A percentile compares a stretch with the other conserved stretches of the same genome.
Conservation (phyloP, 2,797 vertebrate species). For the Micropoecilia bifurca region DNA sequence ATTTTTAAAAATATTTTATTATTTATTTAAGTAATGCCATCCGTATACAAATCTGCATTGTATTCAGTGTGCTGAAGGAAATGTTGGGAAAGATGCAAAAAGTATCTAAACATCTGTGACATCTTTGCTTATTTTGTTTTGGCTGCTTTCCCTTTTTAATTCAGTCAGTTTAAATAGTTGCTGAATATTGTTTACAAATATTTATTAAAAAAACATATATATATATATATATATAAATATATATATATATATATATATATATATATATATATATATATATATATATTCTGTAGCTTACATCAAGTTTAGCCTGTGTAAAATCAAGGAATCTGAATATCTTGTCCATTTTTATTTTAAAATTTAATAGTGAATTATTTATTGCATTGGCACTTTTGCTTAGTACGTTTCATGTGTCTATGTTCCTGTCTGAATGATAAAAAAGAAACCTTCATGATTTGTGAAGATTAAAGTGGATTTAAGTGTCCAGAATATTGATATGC, state of each 20-base stretch:
- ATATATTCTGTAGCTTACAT: not conserved
- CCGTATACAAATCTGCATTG: not conserved
- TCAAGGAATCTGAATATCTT: not conserved
- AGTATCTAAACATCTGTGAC: not conserved
- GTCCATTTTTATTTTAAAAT: not conserved
- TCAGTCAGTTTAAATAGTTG: not conserved
- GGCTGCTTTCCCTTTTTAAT: not conserved
- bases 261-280: too few relatives aligned
- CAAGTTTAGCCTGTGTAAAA: not conserved
- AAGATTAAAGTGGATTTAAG: not conserved
- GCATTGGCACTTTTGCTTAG: too few relatives aligned
- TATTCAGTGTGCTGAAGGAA: not conserved
- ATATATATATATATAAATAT: too few relatives aligned
- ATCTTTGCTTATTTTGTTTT: not conserved
- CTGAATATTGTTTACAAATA: not conserved
- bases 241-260: too few relatives aligned
- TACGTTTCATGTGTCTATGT: not conserved
- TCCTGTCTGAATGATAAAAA: not conserved
- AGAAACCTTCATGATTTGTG: not conserved
- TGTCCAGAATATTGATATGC: not conserved
- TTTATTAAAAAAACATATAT: too few relatives aligned
- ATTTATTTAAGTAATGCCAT: not conserved
- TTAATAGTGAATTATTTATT: too few relatives aligned
- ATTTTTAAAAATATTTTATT: not conserved
- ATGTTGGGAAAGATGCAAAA: not conserved